A percentile compares a stretch with the other conserved stretches of the same genome.
Conservation (phyloP, 2,888 invertebrate genomes). For the Plebejus anna region DNA sequence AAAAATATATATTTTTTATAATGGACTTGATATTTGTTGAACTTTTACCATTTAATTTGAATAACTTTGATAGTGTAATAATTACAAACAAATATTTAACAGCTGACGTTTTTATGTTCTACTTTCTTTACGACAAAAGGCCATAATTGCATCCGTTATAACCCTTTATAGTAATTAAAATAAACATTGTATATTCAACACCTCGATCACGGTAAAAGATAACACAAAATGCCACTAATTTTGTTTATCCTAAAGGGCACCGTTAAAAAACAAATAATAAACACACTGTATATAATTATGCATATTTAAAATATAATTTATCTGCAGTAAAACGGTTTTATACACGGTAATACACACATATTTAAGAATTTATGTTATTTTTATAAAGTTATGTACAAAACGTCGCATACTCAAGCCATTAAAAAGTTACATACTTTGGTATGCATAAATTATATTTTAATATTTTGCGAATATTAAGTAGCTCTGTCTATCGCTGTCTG, state of each 20-base stretch:
- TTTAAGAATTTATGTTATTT: constrained; percentile 5
- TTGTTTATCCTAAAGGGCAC: not conserved
- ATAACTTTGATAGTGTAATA: not conserved
- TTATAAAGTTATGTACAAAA: constrained; percentile 1
- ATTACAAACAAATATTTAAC: not conserved
- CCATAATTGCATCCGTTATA: constrained; percentile 9
- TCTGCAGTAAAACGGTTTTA: constrained; percentile 1
- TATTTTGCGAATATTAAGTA: not conserved
- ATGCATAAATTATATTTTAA: not conserved
- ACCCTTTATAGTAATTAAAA: not conserved
- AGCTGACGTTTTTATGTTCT: constrained; percentile 15
- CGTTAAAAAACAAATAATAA: constrained; percentile 26
- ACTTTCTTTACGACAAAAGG: constrained; percentile 11
- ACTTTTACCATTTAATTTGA: not conserved
- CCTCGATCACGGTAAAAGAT: constrained; percentile 5
- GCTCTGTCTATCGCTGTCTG: not conserved
- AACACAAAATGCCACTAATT: constrained; percentile 8
- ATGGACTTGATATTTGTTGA: not conserved
- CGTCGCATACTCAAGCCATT: not conserved
- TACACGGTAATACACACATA: not conserved
- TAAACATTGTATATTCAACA: constrained; percentile 16
- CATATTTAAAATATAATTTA: constrained; percentile 10
- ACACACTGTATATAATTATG: constrained; percentile 26
- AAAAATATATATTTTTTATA: not conserved
- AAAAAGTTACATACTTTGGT: not conserved